Evolutionary conservation across 2,888 invertebrate species (phyloP).

Genomic region (Mesochorus sp.): DNA sequence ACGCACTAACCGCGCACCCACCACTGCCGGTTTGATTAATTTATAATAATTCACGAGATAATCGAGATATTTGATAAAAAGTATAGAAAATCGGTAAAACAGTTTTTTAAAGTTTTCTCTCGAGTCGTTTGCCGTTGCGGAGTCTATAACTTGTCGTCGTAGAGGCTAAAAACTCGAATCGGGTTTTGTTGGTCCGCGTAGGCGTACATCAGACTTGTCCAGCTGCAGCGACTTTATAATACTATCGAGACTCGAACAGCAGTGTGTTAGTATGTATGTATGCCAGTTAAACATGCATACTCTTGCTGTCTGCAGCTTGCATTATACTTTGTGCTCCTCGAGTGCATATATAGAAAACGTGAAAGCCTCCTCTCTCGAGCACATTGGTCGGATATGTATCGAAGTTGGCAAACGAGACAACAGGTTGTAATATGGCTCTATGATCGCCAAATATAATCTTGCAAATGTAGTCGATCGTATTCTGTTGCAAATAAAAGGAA

Average conservation of each 20-base stretch:
- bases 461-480: too few relatives aligned
- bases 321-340: background rate
- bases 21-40: too few relatives aligned
- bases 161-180: background rate
- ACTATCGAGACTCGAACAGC: too few relatives aligned
- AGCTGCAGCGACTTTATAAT: conserved; percentile 39
- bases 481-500: too few relatives aligned
- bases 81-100: too few relatives aligned
- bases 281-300: background rate
- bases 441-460: too few relatives aligned
- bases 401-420: conserved; percentile 26
- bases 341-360: conserved; percentile 22
- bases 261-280: too few relatives aligned
- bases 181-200: conserved; percentile 48
- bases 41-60: too few relatives aligned
- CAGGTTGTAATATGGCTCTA: conserved; percentile 38
- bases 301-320: background rate
- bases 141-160: background rate
- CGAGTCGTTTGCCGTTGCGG: conserved; percentile 24
- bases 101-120: too few relatives aligned
- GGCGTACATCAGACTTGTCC: conserved; percentile 49
- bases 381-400: conserved; percentile 35
- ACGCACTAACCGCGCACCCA: too few relatives aligned
- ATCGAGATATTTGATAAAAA: too few relatives aligned
- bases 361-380: conserved; percentile 39